These are phyloP conservation scores for Patagioenas fasciata DNA, from an alignment of 2,113 vertebrate genomes.

Conservation along the genomic window DNA sequence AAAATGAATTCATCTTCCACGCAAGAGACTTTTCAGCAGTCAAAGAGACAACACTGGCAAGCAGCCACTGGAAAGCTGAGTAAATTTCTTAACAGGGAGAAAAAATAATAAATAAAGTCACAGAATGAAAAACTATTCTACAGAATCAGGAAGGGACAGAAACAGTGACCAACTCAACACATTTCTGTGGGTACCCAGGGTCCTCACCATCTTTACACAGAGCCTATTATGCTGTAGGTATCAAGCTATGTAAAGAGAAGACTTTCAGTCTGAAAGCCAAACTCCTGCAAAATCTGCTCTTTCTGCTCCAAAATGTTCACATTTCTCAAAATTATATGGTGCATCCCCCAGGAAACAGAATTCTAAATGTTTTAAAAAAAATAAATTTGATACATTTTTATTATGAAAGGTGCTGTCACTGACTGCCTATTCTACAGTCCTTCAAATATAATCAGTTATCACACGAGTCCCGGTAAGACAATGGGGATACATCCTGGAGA, in stretches of 20 bases:
- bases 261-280: background rate
- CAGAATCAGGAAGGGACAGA: background rate
- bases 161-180: background rate
- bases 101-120: background rate
- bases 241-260: background rate
- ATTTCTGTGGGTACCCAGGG: background rate
- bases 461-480: background rate
- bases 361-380: background rate
- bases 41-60: background rate
- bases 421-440: background rate
- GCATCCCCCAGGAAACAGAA: background rate
- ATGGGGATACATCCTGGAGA: fast-evolving
- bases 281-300: background rate
- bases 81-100: background rate
- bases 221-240: background rate
- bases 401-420: background rate
- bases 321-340: background rate
- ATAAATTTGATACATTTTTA: background rate
- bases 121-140: background rate
- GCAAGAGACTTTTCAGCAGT: background rate
- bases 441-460: background rate
- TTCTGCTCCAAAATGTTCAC: background rate
- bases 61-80: background rate
- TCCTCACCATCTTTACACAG: background rate
- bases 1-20: background rate